phyloP scores from a whole-genome alignment of 2,113 vertebrate genomes.

The Mesembrinibis cayennensis region DNA sequence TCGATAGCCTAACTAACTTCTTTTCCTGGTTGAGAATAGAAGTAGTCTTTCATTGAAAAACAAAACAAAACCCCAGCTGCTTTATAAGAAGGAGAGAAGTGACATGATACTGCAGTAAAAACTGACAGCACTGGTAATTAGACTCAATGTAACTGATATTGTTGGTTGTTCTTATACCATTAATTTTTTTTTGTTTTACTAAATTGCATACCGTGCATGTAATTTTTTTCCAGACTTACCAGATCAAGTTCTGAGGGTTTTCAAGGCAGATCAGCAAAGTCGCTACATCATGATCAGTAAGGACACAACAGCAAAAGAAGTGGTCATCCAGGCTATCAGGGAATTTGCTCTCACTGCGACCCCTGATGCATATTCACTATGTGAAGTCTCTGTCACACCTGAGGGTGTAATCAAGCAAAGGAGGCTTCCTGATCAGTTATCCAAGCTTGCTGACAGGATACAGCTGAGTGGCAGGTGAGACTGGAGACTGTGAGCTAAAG shows the following conservation, averaged over 20 bases:
- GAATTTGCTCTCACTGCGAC: constrained; percentile 93
- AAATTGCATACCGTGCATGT: neutral
- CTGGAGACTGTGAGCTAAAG: neutral
- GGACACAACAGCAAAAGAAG: constrained; percentile 97
- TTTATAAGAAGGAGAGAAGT: neutral
- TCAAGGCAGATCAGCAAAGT: constrained; percentile 97
- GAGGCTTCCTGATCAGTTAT: constrained; percentile 93
- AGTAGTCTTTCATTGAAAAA: neutral
- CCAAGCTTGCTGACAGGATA: constrained; percentile 96
- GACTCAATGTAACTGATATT: neutral
- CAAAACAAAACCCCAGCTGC: neutral
- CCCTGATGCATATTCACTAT: constrained; percentile 90
- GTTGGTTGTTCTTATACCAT: neutral
- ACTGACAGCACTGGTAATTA: neutral
- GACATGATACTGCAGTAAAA: neutral
- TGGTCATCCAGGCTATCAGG: constrained; percentile 93
- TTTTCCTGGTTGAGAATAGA: neutral
- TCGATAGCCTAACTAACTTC: neutral
- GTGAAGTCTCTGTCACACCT: constrained; percentile 95
- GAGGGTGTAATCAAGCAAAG: constrained; percentile 98
- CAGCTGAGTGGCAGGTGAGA: constrained; percentile 93
- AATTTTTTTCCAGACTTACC: constrained; percentile 82
- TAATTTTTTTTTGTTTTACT: neutral
- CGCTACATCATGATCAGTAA: constrained; percentile 99
- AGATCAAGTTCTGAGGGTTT: constrained; percentile 94